Conservation (phyloP, 1,140 invertebrate species). For the Drosophila simulans region DNA sequence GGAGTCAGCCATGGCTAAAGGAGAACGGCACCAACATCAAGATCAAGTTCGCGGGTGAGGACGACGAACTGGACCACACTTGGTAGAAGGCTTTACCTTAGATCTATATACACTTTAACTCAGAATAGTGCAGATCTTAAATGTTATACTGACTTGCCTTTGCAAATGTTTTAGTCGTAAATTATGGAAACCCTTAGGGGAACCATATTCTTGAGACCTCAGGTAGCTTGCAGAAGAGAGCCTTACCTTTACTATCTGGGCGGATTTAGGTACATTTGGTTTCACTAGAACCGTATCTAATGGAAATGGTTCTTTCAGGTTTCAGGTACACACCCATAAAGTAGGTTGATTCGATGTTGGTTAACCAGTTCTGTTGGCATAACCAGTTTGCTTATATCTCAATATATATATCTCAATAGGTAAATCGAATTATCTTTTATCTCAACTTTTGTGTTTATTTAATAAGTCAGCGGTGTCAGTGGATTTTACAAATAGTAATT, state of each 20-base stretch:
- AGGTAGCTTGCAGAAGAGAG: too few relatives aligned
- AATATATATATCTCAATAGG: not conserved
- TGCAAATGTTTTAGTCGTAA: too few relatives aligned
- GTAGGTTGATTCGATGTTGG: not conserved
- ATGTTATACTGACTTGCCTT: too few relatives aligned
- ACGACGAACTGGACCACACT: constrained; percentile 35
- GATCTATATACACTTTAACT: too few relatives aligned
- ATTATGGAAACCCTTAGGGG: too few relatives aligned
- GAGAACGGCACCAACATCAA: constrained; percentile 59
- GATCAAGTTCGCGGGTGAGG: constrained; percentile 53
- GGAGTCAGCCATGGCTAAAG: constrained; percentile 41
- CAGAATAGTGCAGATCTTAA: too few relatives aligned
- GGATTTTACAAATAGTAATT: not conserved
- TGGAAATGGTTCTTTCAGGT: not conserved
- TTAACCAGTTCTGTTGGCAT: constrained; percentile 13
- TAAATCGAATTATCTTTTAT: constrained; percentile 3
- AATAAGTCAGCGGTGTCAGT: constrained; percentile 7
- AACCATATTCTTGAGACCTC: too few relatives aligned
- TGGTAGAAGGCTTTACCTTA: constrained; percentile 24
- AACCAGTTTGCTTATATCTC: constrained; percentile 19
- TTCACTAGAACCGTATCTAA: not conserved
- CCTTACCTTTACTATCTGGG: not conserved
- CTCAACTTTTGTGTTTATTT: constrained; percentile 3
- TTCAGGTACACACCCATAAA: not conserved
- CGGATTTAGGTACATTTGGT: not conserved